Evolutionary conservation across 2,113 vertebrate genomes (phyloP).

Genomic region (Chaetodon trifascialis): DNA sequence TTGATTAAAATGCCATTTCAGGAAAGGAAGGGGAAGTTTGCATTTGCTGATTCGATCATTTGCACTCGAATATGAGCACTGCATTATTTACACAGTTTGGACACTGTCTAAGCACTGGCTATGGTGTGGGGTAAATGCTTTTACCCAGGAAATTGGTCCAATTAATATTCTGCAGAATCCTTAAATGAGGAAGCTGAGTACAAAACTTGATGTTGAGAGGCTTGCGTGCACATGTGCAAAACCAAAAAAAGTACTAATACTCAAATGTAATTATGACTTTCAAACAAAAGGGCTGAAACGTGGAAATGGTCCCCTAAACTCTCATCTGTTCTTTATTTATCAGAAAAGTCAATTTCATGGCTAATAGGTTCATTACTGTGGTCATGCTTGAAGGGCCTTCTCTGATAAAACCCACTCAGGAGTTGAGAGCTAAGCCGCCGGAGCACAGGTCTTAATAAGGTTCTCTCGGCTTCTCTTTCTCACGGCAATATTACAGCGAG

Average conservation of each 20-base stretch:
- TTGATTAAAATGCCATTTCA: constrained; percentile 50
- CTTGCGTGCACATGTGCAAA: constrained; percentile 38
- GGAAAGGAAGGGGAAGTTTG: constrained; percentile 31
- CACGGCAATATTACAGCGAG: constrained; percentile 34
- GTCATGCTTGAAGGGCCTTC: constrained; percentile 74
- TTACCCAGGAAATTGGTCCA: constrained; percentile 13
- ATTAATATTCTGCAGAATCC: constrained; percentile 24
- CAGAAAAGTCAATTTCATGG: constrained; percentile 86
- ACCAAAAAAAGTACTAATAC: constrained; percentile 22
- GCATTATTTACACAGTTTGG: constrained; percentile 13
- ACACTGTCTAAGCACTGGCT: constrained; percentile 19
- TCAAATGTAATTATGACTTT: constrained; percentile 73
- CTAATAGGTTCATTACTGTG: constrained; percentile 84
- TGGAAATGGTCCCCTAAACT: constrained; percentile 62
- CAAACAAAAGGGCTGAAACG: constrained; percentile 74
- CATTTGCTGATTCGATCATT: constrained; percentile 14
- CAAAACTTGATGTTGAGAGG: constrained; percentile 36
- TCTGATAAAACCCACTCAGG: constrained; percentile 80
- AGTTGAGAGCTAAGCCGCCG: constrained; percentile 69
- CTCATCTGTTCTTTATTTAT: constrained; percentile 73
- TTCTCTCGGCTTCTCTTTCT: constrained; percentile 54
- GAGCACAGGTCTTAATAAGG: constrained; percentile 73
- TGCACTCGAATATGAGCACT: constrained; percentile 18
- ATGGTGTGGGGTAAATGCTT: not conserved
- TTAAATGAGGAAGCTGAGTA: constrained; percentile 10